Conservation (phyloP, 2,797 vertebrate genomes). For the Acrossocheilus fasciatus region DNA sequence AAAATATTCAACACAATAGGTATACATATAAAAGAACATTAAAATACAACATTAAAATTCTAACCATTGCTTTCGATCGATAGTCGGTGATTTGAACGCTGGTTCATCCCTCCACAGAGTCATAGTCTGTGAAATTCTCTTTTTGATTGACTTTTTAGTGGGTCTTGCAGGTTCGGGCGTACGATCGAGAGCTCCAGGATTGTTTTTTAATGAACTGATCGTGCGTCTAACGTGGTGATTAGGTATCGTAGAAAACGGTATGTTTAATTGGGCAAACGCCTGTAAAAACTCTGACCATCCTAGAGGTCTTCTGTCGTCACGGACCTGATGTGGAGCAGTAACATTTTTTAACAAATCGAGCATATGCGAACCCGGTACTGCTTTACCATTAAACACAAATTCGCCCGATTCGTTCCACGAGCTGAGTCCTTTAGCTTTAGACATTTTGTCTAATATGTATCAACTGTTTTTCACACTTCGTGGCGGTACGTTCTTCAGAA, state of each 20-base stretch:
- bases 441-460: conserved; percentile 29
- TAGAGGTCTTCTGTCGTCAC: neutral
- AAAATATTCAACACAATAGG: no score
- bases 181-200: no score
- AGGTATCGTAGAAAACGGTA: neutral
- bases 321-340: neutral
- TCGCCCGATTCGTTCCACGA: neutral
- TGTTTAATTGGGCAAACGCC: neutral
- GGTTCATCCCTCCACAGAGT: no score
- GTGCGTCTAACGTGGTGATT: neutral
- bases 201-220: no score
- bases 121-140: neutral
- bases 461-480: conserved; percentile 9
- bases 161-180: no score
- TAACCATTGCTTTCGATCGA: neutral
- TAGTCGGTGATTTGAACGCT: neutral
- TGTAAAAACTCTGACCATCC: neutral
- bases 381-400: conserved; percentile 11
- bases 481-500: neutral
- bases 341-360: neutral
- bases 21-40: no score
- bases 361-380: neutral
- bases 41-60: neutral
- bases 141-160: neutral
- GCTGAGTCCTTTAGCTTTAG: neutral